Percentiles rank a stretch among this genome's conserved stretches.
Evolutionary conservation across 2,113 vertebrate genomes (phyloP).

Genomic region (Galeopterus variegatus): DNA sequence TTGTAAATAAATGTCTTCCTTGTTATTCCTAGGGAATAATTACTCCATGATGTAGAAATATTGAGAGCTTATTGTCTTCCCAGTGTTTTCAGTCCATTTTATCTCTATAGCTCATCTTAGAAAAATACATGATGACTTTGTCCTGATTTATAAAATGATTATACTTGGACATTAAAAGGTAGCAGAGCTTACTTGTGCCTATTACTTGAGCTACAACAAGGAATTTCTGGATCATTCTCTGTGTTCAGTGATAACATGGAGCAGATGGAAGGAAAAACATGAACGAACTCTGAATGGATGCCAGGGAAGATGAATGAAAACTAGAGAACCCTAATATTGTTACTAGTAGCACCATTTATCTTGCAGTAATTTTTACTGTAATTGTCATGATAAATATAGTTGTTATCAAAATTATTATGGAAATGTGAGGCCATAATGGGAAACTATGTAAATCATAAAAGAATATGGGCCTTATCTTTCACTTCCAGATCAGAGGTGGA

Average conservation of each 20-base stretch:
- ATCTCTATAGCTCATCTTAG: neutral
- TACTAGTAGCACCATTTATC: neutral
- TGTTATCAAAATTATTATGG: neutral
- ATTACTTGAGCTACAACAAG: neutral
- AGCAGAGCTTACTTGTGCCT: neutral
- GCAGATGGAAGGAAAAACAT: slow-evolving; percentile 6
- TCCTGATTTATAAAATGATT: slow-evolving; percentile 38
- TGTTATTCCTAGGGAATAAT: slow-evolving; percentile 42
- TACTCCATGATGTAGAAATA: neutral
- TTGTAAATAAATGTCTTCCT: slow-evolving; percentile 66
- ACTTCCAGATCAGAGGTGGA: neutral
- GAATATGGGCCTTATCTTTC: neutral
- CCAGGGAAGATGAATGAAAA: neutral
- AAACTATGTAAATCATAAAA: slow-evolving; percentile 13
- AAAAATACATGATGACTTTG: neutral
- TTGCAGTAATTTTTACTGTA: neutral
- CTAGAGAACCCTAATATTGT: neutral
- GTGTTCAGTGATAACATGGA: neutral
- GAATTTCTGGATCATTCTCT: slow-evolving; percentile 34
- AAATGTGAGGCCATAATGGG: neutral
- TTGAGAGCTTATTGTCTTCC: neutral
- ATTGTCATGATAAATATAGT: neutral
- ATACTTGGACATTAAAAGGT: neutral
- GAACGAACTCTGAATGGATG: slow-evolving; percentile 19
- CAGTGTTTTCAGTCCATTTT: slow-evolving; percentile 18